Base-by-base conservation (phyloP, 2,797 vertebrate genomes). In the Sebastes itinus region DNA sequence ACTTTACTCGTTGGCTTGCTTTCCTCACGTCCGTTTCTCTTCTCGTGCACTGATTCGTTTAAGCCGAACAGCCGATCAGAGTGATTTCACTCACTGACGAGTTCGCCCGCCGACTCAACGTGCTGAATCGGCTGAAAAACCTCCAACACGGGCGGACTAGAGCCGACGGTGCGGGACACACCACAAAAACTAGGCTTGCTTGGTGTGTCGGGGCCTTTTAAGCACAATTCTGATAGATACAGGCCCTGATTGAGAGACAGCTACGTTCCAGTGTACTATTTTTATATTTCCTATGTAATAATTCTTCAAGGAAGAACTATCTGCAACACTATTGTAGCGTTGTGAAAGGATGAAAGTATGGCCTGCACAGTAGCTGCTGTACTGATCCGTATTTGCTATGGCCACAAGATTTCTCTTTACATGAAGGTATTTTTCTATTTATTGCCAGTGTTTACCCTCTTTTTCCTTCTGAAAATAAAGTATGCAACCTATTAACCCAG, bases 381-480 rank as follows among this genome's bases (percentile, higher is more conserved):
- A 14, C 59, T 13, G 30, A 73, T 82, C 46, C 8, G 38, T 73
- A 83, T 78, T 75, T 64, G 46, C 55, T 49, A 54, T 62, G 22
- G 58, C 69, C 64, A 28, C 28, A 64, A 60, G 14, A 52, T 13
- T 25, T 38, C 67, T 66, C 72, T 72, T 86, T 33, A 60, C 64
- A 73, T 59, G 65, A 79, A 77, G 67, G 56, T 75, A 86, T 88
- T 88, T 92, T 86, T 87, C 71, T 88, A 81, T 89, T 89, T 92
- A 86, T 86, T 89, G 81, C 80, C 83, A 81, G 52, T 91, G 73
- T 90, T 93, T 86, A 81, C 81, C 38, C 75, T 73, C 78, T 42
- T 42, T 74, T 81, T 10, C 54, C 84, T 63, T 88, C 20, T 81
- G 71, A 90, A 90, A 90, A 88, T 73, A 89, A 76, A 85, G 86